Base-by-base conservation (phyloP, 1,140 invertebrate species). In the Mamestra configurata region DNA sequence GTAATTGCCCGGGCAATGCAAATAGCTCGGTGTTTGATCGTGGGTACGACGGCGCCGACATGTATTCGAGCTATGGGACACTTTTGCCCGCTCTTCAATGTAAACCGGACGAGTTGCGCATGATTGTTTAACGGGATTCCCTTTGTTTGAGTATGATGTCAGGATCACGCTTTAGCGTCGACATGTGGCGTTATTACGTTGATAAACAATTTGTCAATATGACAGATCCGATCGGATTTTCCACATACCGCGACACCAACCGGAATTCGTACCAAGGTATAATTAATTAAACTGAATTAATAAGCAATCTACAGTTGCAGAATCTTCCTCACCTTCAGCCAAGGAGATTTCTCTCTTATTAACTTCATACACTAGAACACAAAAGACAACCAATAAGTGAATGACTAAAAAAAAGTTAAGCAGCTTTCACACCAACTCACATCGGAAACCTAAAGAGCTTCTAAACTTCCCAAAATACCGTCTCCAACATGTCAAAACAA, bases 1-100 rank as follows among this genome's bases (percentile, higher is more conserved):
- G 92, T 94, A 93, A 94, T 93, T 93, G 92, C 90, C 86, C 88
- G 73, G 55, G 31, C 73, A 93, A 93, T 93, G 92, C 90, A 94
- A 94, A 94, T 92, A 92, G 83, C 68, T 55, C 59, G 66, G 40
- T 92, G 90, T 93, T 90, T 92, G 92, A 93, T 93, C 86, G 84
- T 40, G 57, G 55, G 77, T 68, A 43, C 37, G 51, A 43, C 82
- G 84, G 81, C 84, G 81, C 85, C 81, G 84, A 80, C 59, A 37
- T 53, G 75, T 68, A 66, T 68, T n/a, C 8, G 40, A 24, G 27
- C 61, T 27, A 27, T 46, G 61, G 61, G 61, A 68, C 75, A 77
- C 59, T 77, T 66, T 82, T 82, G 83, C 79, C 77, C 79, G 75
- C 46, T 72, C 76, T 80, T 84, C 77, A 27, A 82, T 82, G 84